A percentile compares a stretch with the other conserved stretches of the same genome.
These are phyloP conservation scores for Schrankia costaestrigalis DNA, from an alignment of 2,888 invertebrate genomes.

Conservation along the genomic window DNA sequence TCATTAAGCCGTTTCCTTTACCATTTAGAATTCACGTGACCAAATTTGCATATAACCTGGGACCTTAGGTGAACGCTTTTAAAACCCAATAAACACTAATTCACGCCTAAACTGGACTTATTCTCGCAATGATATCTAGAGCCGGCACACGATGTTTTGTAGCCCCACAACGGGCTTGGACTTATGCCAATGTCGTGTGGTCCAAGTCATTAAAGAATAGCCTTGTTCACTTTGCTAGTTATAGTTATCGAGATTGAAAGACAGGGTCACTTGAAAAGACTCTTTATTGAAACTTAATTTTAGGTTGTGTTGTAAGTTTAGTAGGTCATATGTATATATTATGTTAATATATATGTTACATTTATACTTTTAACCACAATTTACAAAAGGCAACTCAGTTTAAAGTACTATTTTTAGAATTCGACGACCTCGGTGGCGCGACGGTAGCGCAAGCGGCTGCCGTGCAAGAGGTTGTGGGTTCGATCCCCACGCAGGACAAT, in stretches of 20 bases:
- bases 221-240: conserved; percentile 27
- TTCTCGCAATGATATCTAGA: conserved; percentile 51
- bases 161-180: conserved; percentile 44
- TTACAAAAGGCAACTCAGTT: too few relatives aligned
- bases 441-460: too few relatives aligned
- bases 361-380: too few relatives aligned
- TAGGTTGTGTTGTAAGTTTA: too few relatives aligned
- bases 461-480: too few relatives aligned
- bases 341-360: too few relatives aligned
- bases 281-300: background rate
- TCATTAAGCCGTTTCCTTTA: conserved; percentile 8
- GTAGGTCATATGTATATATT: too few relatives aligned
- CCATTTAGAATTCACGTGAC: conserved; percentile 6
- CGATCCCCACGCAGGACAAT: too few relatives aligned
- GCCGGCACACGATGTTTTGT: conserved; percentile 50
- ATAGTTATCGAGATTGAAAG: conserved; percentile 15
- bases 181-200: conserved; percentile 39
- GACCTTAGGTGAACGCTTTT: conserved; percentile 30
- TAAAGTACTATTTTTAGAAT: too few relatives aligned
- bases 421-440: too few relatives aligned
- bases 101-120: conserved; percentile 48
- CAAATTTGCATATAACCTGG: conserved; percentile 23
- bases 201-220: conserved; percentile 33
- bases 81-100: conserved; percentile 48
- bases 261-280: background rate